A percentile compares a stretch with the other conserved stretches of the same genome.
These are phyloP conservation scores for Andrena fulva DNA, from an alignment of 2,888 invertebrate genomes.

Conservation along the genomic window DNA sequence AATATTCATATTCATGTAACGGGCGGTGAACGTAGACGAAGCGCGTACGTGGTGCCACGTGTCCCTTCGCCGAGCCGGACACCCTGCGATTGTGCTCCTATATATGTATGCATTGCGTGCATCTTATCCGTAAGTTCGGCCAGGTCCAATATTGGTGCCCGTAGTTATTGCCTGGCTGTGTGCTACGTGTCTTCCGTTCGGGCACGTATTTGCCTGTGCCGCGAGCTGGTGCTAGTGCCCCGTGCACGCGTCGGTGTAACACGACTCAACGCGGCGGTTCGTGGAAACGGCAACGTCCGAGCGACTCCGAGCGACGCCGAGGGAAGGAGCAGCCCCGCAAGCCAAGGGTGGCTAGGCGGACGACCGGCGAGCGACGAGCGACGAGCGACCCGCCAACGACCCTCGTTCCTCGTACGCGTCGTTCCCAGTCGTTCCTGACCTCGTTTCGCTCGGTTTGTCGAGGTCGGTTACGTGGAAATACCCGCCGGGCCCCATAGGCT, in stretches of 20 bases:
- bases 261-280: constrained; percentile 32
- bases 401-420: constrained; percentile 67
- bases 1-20: constrained; percentile 23
- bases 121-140: constrained; percentile 32
- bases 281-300: constrained; percentile 64
- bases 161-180: constrained; percentile 28
- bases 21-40: background rate
- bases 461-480: constrained; percentile 80
- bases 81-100: constrained; percentile 10
- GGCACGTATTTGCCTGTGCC: constrained; percentile 18
- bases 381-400: constrained; percentile 64
- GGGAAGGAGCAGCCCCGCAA: constrained; percentile 62
- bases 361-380: constrained; percentile 58
- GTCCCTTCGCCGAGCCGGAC: constrained; percentile 1
- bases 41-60: constrained; percentile 5
- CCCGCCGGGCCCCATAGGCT: constrained; percentile 40
- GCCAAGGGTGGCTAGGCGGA: constrained; percentile 39
- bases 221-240: constrained; percentile 15
- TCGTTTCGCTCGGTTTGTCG: constrained; percentile 79
- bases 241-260: constrained; percentile 55
- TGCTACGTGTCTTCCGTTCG: constrained; percentile 21
- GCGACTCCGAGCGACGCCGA: constrained; percentile 72
- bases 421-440: constrained; percentile 82
- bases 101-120: constrained; percentile 37
- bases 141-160: constrained; percentile 29